Conservation (phyloP, 2,888 invertebrate genomes). For the Seira musarum region DNA sequence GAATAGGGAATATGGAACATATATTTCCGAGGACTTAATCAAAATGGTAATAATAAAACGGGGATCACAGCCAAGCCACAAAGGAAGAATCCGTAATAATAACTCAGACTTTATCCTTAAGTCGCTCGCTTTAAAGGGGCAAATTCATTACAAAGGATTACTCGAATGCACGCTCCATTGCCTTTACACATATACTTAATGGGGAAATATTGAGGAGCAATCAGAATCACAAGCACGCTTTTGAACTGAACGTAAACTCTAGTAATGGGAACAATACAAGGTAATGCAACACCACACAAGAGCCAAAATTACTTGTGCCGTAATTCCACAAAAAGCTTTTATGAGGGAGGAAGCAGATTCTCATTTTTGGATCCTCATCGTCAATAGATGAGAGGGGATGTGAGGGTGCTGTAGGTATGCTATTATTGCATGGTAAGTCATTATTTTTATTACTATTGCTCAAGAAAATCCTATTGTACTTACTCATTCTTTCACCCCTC, state of each 20-base stretch:
- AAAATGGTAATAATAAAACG: too few species aligned
- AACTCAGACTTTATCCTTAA: constrained; percentile 29
- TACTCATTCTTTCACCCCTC: too few species aligned
- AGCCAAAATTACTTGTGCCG: neutral
- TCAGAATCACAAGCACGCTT: constrained; percentile 6
- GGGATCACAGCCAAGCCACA: too few species aligned
- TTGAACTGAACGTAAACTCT: too few species aligned
- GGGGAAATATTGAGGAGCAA: neutral
- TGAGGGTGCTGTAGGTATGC: too few species aligned
- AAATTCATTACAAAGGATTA: constrained; percentile 51
- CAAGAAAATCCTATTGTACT: too few species aligned
- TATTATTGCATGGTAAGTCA: too few species aligned
- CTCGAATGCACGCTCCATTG: constrained; percentile 42
- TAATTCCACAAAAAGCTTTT: neutral
- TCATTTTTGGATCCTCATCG: neutral
- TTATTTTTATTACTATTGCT: too few species aligned
- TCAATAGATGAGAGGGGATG: too few species aligned
- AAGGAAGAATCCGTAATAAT: too few species aligned
- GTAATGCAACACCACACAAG: neutral
- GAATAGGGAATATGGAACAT: too few species aligned
- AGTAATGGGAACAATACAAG: neutral
- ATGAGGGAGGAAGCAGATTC: neutral
- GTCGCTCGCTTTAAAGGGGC: constrained; percentile 26
- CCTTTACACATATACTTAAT: constrained; percentile 4
- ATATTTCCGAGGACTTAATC: too few species aligned